phyloP scores from a whole-genome alignment of 2,113 vertebrate species.

The Holacanthus passer region DNA sequence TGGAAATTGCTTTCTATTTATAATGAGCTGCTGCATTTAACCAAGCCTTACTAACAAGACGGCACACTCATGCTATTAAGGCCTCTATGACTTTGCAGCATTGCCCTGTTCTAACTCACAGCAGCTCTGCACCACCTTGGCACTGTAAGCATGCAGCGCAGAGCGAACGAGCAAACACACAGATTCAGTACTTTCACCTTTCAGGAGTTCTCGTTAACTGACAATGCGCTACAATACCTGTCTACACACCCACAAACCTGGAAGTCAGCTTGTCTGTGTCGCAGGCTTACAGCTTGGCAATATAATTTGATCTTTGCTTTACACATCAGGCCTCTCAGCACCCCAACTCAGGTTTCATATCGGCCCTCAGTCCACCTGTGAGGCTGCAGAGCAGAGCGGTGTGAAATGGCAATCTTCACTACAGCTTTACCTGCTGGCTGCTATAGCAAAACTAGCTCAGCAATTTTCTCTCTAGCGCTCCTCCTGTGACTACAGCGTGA shows the following conservation, averaged over 20 bases:
- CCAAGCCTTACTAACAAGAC: constrained; percentile 72
- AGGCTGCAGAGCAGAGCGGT: constrained; percentile 57
- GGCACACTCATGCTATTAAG: constrained; percentile 50
- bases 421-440: constrained; percentile 58
- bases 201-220: background rate
- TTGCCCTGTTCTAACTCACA: constrained; percentile 40
- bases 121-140: constrained; percentile 51
- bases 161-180: background rate
- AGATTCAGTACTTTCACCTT: constrained; percentile 10
- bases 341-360: constrained; percentile 63
- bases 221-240: background rate
- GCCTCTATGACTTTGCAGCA: constrained; percentile 70
- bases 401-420: constrained; percentile 62
- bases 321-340: constrained; percentile 55
- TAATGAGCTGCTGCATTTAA: constrained; percentile 77
- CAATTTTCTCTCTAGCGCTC: constrained; percentile 54
- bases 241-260: background rate
- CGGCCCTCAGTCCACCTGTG: constrained; percentile 58
- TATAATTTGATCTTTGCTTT: constrained; percentile 63
- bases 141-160: background rate
- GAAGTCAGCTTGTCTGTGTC: constrained; percentile 12
- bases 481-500: constrained; percentile 56
- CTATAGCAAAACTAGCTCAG: constrained; percentile 69
- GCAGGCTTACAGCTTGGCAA: constrained; percentile 25
- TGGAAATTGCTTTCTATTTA: constrained; percentile 77